These are phyloP conservation scores for Gambusia affinis DNA, from an alignment of 2,113 vertebrate genomes.

Conservation along the genomic window DNA sequence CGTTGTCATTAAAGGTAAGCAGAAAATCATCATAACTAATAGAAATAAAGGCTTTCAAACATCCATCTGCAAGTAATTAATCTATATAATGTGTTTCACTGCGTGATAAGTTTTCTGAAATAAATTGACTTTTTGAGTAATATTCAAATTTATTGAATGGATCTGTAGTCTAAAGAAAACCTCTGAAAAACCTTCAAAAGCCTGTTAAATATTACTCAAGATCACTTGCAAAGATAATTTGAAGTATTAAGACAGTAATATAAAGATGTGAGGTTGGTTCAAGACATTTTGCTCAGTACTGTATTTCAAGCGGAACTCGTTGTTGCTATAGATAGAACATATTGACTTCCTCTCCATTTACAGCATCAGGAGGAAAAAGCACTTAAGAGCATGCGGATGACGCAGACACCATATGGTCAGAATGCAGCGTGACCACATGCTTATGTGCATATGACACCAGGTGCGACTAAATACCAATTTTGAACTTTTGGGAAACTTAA, in stretches of 20 bases:
- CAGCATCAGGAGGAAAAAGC: constrained; percentile 33
- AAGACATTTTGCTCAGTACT: constrained; percentile 15
- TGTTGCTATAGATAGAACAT: constrained; percentile 52
- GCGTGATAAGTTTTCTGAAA: too few species aligned
- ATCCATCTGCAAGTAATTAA: too few species aligned
- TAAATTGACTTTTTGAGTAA: too few species aligned
- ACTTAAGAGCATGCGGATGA: constrained; percentile 43
- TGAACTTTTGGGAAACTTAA: background rate
- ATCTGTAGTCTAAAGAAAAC: background rate
- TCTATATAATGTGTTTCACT: too few species aligned
- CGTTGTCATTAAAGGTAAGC: too few species aligned
- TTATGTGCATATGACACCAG: background rate
- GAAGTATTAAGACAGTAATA: background rate
- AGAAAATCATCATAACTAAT: too few species aligned
- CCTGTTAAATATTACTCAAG: background rate
- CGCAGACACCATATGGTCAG: constrained; percentile 41
- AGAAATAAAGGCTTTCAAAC: too few species aligned
- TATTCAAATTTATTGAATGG: too few species aligned
- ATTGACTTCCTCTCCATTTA: constrained; percentile 68
- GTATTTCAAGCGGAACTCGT: constrained; percentile 46
- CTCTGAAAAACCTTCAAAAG: background rate
- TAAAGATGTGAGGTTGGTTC: background rate
- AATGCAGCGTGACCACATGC: background rate
- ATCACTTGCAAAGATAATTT: background rate
- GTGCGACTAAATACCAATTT: constrained; percentile 6